Base-by-base conservation (phyloP, 2,888 invertebrate species). In the Dorcus hopei region DNA sequence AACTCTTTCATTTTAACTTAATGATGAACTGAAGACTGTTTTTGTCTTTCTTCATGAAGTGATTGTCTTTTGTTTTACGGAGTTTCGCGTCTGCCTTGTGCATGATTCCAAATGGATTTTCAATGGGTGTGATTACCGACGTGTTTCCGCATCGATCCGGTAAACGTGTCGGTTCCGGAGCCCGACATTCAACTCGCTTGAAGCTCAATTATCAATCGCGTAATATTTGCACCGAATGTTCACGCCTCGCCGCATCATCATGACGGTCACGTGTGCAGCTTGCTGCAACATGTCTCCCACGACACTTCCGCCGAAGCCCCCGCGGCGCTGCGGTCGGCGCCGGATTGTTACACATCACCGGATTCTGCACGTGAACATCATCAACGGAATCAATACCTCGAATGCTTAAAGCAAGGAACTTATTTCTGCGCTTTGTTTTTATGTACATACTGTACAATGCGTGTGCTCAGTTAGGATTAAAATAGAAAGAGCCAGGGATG, bases 241-340 rank as follows among this genome's bases (percentile, higher is more conserved):
- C 58, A 61, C 64, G 58, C 64, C 54, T 56, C 59, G 58, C 43
- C 56, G 64, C 61, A 54, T 59, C 49, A 57, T 57, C 58, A 61
- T 64, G 48, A 59, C 52, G 49, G 50, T 58, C 66, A 64, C 66
- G 66, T 66, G 66, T 50, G 61, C 52, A 57, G 49, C 62, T 60
- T 54, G 57, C 62, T 61, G 63, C 63, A 61, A 62, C 64, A 64
- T 59, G 61, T 66, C 62, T 63, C 64, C 63, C 66, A 64, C 64
- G 61, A 63, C 64, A 63, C 58, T 61, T 62, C 64, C 64, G 64
- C 45, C 14, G 19, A 7, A 16, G 19, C 19, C 59, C 58, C 58
- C 45, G 62, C 55, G 61, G 63, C 57, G 55, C 54, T 61, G 64
- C 52, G 62, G 62, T 63, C 54, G 55, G 47, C 49, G 56, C 57